Conservation (phyloP, 2,888 invertebrate genomes). For the Drosophila kanekoi region DNA sequence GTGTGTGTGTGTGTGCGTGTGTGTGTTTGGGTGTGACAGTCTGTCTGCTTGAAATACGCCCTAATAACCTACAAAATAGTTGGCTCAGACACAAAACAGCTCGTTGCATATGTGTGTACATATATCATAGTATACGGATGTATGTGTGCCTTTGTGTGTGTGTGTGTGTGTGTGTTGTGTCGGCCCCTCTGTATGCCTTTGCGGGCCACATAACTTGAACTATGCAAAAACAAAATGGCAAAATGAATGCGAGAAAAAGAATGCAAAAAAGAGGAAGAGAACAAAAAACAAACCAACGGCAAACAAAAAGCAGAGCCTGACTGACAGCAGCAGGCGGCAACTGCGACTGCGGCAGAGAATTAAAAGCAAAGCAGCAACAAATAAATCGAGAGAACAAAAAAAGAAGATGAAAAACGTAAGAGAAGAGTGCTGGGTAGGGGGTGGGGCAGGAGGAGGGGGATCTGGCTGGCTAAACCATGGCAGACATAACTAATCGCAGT, state of each 20-base stretch:
- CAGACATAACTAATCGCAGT: slow-evolving; percentile 60
- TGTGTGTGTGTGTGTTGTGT: slow-evolving; percentile 7
- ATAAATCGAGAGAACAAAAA: slow-evolving; percentile 5
- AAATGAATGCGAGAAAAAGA: slow-evolving; percentile 35
- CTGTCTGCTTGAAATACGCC: slow-evolving; percentile 66
- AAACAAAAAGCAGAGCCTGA: slow-evolving; percentile 48
- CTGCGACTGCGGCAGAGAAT: slow-evolving; percentile 23
- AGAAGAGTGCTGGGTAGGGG: slow-evolving; percentile 1
- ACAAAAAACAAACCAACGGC: slow-evolving; percentile 22
- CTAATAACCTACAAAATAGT: slow-evolving; percentile 79
- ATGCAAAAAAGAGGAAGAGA: slow-evolving; percentile 1
- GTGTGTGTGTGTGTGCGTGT: slow-evolving; percentile 15
- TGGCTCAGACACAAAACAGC: slow-evolving; percentile 71
- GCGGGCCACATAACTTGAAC: slow-evolving; percentile 66
- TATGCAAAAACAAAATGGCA: slow-evolving; percentile 60
- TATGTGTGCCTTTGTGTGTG: slow-evolving; percentile 6
- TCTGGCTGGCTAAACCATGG: slow-evolving; percentile 9
- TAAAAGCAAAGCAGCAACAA: slow-evolving; percentile 9
- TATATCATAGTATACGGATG: slow-evolving; percentile 1
- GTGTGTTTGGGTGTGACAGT: slow-evolving; percentile 35
- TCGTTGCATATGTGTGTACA: slow-evolving; percentile 16
- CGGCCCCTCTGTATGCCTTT: slow-evolving; percentile 26
- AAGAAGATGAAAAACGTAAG: neutral
- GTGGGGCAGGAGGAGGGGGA: no score
- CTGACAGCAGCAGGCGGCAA: slow-evolving; percentile 40